Conservation (phyloP, 2,888 invertebrate genomes). For the Phaedon cochleariae region DNA sequence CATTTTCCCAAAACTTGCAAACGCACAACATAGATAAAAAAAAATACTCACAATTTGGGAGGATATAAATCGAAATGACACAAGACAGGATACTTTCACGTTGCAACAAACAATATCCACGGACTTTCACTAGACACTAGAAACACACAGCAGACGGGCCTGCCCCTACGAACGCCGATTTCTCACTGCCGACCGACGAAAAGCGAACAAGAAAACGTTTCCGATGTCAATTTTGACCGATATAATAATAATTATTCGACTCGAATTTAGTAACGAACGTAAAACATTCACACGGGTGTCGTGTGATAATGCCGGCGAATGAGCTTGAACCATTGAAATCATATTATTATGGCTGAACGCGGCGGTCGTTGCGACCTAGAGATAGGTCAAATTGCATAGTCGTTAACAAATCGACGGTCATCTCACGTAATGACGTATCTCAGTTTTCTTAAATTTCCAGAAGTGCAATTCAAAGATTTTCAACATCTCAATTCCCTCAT, state of each 20-base stretch:
- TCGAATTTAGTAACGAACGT: neutral
- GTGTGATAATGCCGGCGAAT: constrained; percentile 7
- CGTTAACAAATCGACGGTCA: too few species aligned
- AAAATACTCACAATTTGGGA: too few species aligned
- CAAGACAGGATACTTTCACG: too few species aligned
- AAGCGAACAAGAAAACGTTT: neutral
- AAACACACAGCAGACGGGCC: constrained; percentile 6
- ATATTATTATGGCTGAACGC: too few species aligned
- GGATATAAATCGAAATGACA: too few species aligned
- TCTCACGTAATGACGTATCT: too few species aligned
- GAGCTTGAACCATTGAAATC: neutral
- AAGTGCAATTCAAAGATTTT: too few species aligned
- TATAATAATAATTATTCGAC: neutral
- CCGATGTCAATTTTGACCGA: neutral
- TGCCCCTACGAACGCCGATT: constrained; percentile 18
- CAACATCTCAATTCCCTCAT: too few species aligned
- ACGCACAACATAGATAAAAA: too few species aligned
- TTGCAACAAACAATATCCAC: neutral
- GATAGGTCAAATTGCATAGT: constrained; percentile 22
- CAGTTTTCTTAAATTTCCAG: too few species aligned
- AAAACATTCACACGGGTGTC: neutral
- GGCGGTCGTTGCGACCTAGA: constrained; percentile 25
- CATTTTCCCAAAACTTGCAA: too few species aligned
- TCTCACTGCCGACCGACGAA: constrained; percentile 6
- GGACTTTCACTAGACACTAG: neutral